phyloP scores from a whole-genome alignment of 2,113 vertebrate genomes.

The Cepphus grylle region DNA sequence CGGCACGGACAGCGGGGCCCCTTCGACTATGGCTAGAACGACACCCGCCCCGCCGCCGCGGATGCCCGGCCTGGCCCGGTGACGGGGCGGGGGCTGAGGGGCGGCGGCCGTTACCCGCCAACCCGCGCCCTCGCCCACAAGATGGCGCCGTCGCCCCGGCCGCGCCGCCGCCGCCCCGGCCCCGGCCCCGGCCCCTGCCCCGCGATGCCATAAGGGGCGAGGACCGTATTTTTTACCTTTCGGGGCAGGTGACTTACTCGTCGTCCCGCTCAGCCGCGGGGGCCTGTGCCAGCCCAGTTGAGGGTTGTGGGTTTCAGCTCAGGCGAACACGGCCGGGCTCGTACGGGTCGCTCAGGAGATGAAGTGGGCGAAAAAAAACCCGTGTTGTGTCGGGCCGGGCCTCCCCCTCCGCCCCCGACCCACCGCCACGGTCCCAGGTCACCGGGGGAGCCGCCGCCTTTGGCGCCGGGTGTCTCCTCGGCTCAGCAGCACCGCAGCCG shows the following conservation, averaged over 20 bases:
- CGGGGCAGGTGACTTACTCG: background rate
- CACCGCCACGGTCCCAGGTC: background rate
- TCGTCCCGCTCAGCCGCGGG: too few species aligned
- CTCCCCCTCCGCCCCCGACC: background rate
- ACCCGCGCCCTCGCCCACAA: slow-evolving; percentile 8
- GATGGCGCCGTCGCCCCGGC: slow-evolving; percentile 19
- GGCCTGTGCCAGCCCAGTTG: background rate
- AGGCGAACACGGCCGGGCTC: background rate
- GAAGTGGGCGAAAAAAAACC: background rate
- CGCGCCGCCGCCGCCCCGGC: too few species aligned
- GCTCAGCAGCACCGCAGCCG: background rate
- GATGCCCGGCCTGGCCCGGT: too few species aligned
- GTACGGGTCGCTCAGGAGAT: too few species aligned
- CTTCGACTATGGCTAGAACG: fast-evolving
- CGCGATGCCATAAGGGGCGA: too few species aligned
- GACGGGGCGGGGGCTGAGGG: background rate
- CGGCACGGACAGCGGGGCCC: too few species aligned
- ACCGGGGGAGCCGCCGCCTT: background rate
- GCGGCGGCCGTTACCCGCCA: background rate
- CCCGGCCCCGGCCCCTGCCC: too few species aligned
- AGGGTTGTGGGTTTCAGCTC: background rate
- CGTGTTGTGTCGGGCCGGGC: too few species aligned
- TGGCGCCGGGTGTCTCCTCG: background rate
- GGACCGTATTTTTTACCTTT: background rate
- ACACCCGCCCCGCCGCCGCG: background rate